Percentiles rank a stretch among this genome's conserved stretches.
Evolutionary conservation across 2,797 vertebrate species (phyloP).

Genomic region (Ceyx erithaca): DNA sequence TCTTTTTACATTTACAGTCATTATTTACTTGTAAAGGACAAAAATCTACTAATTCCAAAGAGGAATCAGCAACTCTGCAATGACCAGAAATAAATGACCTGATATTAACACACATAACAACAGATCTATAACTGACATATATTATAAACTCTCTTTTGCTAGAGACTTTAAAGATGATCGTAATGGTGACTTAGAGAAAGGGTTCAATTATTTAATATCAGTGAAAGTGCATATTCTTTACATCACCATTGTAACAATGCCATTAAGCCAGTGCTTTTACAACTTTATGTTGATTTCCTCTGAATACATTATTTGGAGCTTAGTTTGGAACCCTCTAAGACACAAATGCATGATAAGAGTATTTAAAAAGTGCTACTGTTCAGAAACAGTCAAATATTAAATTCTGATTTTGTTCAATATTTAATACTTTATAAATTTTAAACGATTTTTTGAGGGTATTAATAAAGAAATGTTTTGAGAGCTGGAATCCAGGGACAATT

Average conservation of each 20-base stretch:
- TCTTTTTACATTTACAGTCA: background rate
- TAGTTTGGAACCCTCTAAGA: background rate
- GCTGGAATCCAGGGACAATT: background rate
- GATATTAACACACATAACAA: background rate
- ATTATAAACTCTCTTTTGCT: background rate
- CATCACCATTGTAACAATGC: background rate
- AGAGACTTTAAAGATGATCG: background rate
- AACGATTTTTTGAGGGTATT: background rate
- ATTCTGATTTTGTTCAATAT: background rate
- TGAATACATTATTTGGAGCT: background rate
- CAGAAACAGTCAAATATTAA: background rate
- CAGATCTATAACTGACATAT: background rate
- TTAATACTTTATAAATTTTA: background rate
- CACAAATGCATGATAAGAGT: background rate
- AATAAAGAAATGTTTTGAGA: background rate
- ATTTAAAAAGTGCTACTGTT: background rate
- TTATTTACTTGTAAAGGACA: background rate
- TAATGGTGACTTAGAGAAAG: background rate
- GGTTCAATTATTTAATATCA: background rate
- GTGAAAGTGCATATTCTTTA: background rate
- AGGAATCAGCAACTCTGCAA: background rate
- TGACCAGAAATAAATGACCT: background rate
- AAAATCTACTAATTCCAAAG: background rate
- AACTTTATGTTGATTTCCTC: background rate
- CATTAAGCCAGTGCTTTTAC: background rate